A percentile compares a stretch with the other conserved stretches of the same genome.
Evolutionary conservation across 2,113 vertebrate genomes (phyloP).

Genomic region (Nibea coibor): DNA sequence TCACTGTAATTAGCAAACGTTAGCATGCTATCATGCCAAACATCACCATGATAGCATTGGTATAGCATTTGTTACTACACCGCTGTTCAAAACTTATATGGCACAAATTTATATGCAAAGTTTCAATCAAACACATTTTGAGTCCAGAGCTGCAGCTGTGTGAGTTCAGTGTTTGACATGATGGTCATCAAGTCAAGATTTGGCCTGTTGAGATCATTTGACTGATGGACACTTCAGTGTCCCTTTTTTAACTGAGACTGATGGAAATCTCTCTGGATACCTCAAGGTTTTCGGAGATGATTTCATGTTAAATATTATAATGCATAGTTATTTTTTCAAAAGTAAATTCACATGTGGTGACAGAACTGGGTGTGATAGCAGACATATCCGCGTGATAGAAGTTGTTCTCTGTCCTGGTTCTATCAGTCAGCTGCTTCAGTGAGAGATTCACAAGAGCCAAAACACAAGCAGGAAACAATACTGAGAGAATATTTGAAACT

Average conservation of each 20-base stretch:
- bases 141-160: constrained; percentile 1
- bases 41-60: neutral
- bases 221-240: constrained; percentile 28
- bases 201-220: constrained; percentile 31
- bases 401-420: constrained; percentile 71
- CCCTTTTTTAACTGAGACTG: constrained; percentile 14
- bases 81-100: neutral
- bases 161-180: neutral
- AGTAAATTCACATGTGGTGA: constrained; percentile 64
- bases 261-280: constrained; percentile 29
- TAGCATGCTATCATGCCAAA: too few relatives aligned
- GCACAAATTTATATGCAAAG: neutral
- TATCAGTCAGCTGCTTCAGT: constrained; percentile 71
- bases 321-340: constrained; percentile 47
- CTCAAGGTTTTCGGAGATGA: constrained; percentile 29
- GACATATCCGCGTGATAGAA: constrained; percentile 52
- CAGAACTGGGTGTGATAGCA: constrained; percentile 79
- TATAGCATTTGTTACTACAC: neutral
- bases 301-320: constrained; percentile 58
- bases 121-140: constrained; percentile 8
- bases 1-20: neutral
- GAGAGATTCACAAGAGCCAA: constrained; percentile 51
- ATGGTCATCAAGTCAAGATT: constrained; percentile 25
- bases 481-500: constrained; percentile 55
- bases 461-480: constrained; percentile 59